Percentiles rank a stretch among this genome's conserved stretches.
Conservation (phyloP, 2,113 vertebrate genomes). For the Corvus cornix region DNA sequence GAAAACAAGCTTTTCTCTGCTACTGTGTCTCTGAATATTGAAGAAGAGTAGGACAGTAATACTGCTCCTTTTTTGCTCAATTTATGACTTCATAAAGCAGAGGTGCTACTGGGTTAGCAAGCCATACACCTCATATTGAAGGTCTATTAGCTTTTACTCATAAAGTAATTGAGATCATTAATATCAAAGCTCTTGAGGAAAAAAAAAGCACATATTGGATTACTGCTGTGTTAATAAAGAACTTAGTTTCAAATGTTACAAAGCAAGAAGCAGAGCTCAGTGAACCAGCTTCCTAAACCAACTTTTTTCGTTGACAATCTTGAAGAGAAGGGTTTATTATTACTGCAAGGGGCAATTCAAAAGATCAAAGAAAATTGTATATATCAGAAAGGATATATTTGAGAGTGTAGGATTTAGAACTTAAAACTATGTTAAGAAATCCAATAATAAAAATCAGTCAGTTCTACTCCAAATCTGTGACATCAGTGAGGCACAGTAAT, state of each 20-base stretch:
- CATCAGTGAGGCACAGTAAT: not conserved
- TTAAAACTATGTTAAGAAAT: constrained; percentile 8
- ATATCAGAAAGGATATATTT: not conserved
- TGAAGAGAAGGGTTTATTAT: not conserved
- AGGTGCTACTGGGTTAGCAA: not conserved
- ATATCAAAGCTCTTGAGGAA: not conserved
- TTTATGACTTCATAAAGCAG: not conserved
- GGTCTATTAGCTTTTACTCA: not conserved
- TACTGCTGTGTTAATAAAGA: not conserved
- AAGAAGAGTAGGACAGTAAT: not conserved
- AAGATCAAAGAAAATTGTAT: not conserved
- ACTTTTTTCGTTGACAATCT: not conserved
- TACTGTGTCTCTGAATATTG: not conserved
- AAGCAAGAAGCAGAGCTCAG: not conserved
- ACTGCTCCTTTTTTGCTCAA: not conserved
- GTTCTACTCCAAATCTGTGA: not conserved
- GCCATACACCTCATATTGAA: not conserved
- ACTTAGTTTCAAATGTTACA: not conserved
- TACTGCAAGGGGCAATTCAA: not conserved
- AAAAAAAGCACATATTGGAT: not conserved
- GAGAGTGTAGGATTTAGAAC: not conserved
- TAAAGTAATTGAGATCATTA: not conserved
- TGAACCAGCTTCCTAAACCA: not conserved
- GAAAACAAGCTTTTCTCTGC: not conserved
- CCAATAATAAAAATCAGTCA: not conserved